These are phyloP conservation scores for Pseudomyrmex sp. DNA, from an alignment of 1,140 invertebrate species.

Conservation along the genomic window DNA sequence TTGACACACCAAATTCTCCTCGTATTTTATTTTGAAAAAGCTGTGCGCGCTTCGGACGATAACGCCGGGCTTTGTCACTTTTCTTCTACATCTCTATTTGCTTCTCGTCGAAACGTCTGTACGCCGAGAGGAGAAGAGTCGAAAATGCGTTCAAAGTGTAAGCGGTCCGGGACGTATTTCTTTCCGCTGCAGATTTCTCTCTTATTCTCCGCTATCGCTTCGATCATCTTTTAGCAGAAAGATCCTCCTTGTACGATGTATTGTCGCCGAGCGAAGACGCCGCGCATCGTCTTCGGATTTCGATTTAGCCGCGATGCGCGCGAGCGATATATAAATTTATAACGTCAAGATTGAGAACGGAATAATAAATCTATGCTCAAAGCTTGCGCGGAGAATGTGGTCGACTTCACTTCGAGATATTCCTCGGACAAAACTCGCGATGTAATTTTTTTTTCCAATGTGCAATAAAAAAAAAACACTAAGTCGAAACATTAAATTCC, in stretches of 20 bases:
- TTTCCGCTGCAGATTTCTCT: neutral
- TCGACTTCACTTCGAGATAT: neutral
- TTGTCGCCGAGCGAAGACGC: conserved; percentile 9
- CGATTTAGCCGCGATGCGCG: conserved; percentile 59
- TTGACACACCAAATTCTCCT: too few species aligned
- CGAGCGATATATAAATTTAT: conserved; percentile 69
- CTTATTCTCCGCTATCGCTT: conserved; percentile 24
- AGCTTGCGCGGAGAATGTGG: conserved; percentile 7
- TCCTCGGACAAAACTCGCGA: neutral
- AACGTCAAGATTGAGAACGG: conserved; percentile 31
- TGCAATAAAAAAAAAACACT: neutral
- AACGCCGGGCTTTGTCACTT: neutral
- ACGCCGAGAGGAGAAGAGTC: conserved; percentile 64
- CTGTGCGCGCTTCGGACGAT: too few species aligned
- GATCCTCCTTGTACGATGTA: conserved; percentile 5
- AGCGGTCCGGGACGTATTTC: neutral
- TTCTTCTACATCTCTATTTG: conserved; percentile 47
- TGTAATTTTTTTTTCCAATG: neutral
- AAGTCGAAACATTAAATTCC: neutral
- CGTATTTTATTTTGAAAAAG: too few species aligned
- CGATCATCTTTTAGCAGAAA: conserved; percentile 32
- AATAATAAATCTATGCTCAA: conserved; percentile 62
- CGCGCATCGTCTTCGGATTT: conserved; percentile 58
- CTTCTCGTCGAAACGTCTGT: conserved; percentile 30
- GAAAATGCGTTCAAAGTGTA: conserved; percentile 68